A percentile compares a stretch with the other conserved stretches of the same genome.
These are phyloP conservation scores for Drosophila phalerata DNA, from an alignment of 2,888 invertebrate genomes.

Conservation along the genomic window DNA sequence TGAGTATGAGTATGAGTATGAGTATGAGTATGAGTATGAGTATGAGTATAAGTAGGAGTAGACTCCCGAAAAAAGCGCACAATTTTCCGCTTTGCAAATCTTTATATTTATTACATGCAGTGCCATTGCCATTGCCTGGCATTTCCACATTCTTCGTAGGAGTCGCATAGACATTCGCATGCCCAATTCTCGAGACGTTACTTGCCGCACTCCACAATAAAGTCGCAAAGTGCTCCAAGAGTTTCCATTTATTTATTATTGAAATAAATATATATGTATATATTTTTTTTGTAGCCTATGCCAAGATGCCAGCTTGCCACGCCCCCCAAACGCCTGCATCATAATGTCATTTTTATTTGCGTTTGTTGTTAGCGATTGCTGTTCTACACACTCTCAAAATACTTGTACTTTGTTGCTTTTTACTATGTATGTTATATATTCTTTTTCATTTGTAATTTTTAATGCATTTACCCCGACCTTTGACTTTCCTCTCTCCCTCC, in stretches of 20 bases:
- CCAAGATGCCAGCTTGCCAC: slow-evolving; percentile 34
- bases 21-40: neutral
- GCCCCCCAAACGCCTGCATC: slow-evolving; percentile 29
- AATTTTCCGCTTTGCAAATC: slow-evolving; percentile 74
- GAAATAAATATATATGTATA: neutral
- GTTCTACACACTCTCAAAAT: slow-evolving; percentile 27
- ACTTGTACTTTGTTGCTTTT: slow-evolving; percentile 29
- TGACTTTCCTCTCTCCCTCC: neutral
- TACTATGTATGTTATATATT: slow-evolving; percentile 35
- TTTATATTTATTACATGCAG: slow-evolving; percentile 72
- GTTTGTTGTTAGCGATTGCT: slow-evolving; percentile 41
- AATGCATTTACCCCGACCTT: slow-evolving; percentile 51
- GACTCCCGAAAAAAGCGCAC: slow-evolving; percentile 42
- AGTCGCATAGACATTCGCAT: slow-evolving; percentile 41
- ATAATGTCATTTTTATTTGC: slow-evolving; percentile 53
- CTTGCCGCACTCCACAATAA: slow-evolving; percentile 36
- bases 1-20: neutral
- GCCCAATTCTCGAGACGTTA: slow-evolving; percentile 34
- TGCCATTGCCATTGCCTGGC: slow-evolving; percentile 44
- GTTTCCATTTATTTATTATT: slow-evolving; percentile 26
- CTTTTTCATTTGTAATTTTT: slow-evolving; percentile 55
- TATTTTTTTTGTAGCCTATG: slow-evolving; percentile 17
- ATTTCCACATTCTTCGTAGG: slow-evolving; percentile 36
- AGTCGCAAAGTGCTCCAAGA: slow-evolving; percentile 13
- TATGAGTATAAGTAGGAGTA: neutral